Conservation (phyloP, 1,140 invertebrate genomes). For the Dufourea novaeangliae region DNA sequence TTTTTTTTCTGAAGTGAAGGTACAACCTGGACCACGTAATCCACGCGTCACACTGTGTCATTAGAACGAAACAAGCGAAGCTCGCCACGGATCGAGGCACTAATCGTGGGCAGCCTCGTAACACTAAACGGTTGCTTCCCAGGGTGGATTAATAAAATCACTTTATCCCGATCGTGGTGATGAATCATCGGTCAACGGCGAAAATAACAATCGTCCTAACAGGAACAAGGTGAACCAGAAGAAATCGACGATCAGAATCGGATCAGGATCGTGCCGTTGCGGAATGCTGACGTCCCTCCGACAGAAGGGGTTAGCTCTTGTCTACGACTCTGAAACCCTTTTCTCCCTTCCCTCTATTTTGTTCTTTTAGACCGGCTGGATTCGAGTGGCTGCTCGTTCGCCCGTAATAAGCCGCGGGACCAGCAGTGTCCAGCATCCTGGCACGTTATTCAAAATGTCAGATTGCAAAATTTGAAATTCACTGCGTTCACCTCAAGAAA, state of each 20-base stretch:
- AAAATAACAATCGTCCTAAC: conserved; percentile 33
- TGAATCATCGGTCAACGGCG: conserved; percentile 25
- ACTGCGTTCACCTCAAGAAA: neutral
- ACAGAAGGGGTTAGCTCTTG: neutral
- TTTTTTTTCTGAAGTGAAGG: conserved; percentile 1
- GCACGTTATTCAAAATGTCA: conserved; percentile 17
- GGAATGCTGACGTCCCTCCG: neutral
- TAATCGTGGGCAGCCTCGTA: conserved; percentile 31
- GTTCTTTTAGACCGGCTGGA: no score
- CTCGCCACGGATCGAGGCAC: no score
- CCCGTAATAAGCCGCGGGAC: neutral
- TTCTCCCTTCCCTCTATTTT: neutral
- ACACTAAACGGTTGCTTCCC: conserved; percentile 18
- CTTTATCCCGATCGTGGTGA: conserved; percentile 11
- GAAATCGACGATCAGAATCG: neutral
- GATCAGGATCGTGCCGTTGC: neutral
- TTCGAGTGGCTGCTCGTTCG: neutral
- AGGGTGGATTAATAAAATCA: conserved; percentile 26
- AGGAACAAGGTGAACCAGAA: conserved; percentile 36
- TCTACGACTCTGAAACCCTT: neutral
- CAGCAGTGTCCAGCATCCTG: neutral
- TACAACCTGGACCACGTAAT: neutral
- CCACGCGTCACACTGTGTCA: no score
- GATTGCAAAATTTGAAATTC: conserved; percentile 17
- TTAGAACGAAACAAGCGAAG: neutral